phyloP scores from a whole-genome alignment of 2,797 vertebrate species.

The Sebastes oblongus region DNA sequence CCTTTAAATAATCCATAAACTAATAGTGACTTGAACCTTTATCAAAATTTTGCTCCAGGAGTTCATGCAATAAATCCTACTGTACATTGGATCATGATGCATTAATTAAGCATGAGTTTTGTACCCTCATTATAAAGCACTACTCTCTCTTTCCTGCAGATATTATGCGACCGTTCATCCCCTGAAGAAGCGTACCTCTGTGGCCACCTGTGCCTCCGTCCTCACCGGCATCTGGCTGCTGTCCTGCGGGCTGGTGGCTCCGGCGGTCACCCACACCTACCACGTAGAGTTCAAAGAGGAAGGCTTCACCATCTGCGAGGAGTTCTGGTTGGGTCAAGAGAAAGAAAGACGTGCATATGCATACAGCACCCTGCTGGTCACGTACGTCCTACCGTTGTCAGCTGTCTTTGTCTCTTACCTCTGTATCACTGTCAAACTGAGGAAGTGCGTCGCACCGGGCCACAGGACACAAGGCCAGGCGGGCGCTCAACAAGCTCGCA shows the following conservation, averaged over 20 bases:
- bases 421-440: conserved; percentile 87
- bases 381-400: conserved; percentile 86
- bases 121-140: background rate
- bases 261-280: conserved; percentile 86
- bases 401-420: conserved; percentile 86
- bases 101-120: background rate
- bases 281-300: conserved; percentile 86
- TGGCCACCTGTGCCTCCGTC: conserved; percentile 78
- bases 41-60: background rate
- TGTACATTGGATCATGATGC: background rate
- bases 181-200: conserved; percentile 84
- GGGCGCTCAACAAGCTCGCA: conserved; percentile 79
- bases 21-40: background rate
- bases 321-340: conserved; percentile 87
- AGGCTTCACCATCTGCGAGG: conserved; percentile 88
- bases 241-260: conserved; percentile 84
- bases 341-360: conserved; percentile 82
- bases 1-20: background rate
- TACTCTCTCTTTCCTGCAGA: conserved; percentile 51
- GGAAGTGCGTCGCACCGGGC: conserved; percentile 79
- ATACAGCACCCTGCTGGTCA: conserved; percentile 86
- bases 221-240: conserved; percentile 86
- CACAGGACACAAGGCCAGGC: conserved; percentile 77
- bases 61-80: background rate
- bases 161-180: conserved; percentile 88